Evolutionary conservation across 2,113 vertebrate species (phyloP).

Genomic region (Euleptes europaea): DNA sequence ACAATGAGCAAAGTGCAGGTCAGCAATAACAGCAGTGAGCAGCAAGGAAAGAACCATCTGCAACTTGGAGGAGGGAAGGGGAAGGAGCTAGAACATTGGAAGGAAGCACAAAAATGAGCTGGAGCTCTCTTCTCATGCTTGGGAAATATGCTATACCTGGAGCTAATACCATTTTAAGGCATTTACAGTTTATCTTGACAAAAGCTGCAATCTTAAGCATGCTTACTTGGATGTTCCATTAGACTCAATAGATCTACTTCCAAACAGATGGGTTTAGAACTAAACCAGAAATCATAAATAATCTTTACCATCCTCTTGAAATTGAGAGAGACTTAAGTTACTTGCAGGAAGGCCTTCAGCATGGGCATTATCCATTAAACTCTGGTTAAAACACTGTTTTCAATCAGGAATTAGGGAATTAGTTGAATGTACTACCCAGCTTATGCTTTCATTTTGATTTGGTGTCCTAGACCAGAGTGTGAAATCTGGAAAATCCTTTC

Average conservation of each 20-base stretch:
- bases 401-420: background rate
- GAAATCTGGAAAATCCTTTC: background rate
- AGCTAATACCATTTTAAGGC: too few relatives aligned
- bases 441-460: background rate
- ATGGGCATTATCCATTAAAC: background rate
- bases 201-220: background rate
- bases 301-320: background rate
- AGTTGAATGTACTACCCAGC: background rate
- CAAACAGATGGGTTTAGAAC: background rate
- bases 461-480: background rate
- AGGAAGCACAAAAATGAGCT: too few relatives aligned
- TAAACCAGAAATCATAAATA: background rate
- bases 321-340: background rate
- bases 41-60: too few relatives aligned
- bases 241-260: background rate
- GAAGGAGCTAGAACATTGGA: background rate
- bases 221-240: background rate
- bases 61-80: background rate
- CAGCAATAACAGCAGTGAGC: too few relatives aligned
- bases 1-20: too few relatives aligned
- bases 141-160: too few relatives aligned
- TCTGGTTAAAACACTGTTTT: background rate
- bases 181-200: background rate
- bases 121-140: too few relatives aligned
- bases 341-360: too few relatives aligned